phyloP scores from a whole-genome alignment of 2,888 invertebrate genomes.

The Platyscelio sp. region DNA sequence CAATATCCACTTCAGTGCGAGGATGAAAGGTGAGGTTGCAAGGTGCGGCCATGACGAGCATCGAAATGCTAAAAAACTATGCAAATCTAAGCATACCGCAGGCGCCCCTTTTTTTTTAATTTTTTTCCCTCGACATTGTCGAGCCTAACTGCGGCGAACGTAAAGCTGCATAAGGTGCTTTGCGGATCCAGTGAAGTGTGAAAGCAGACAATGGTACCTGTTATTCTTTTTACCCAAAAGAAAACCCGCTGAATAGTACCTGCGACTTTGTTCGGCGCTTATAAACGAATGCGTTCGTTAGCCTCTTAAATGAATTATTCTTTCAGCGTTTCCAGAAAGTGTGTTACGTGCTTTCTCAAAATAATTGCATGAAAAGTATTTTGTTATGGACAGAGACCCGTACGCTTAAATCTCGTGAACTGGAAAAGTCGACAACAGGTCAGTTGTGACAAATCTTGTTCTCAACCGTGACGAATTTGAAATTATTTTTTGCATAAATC shows the following conservation, averaged over 20 bases:
- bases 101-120: slow-evolving; percentile 73
- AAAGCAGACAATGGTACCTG: slow-evolving; percentile 79
- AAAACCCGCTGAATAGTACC: slow-evolving; percentile 76
- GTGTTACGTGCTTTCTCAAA: slow-evolving; percentile 15
- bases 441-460: too few relatives aligned
- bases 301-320: slow-evolving; percentile 58
- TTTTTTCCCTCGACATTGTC: slow-evolving; percentile 76
- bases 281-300: slow-evolving; percentile 81
- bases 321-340: slow-evolving; percentile 51
- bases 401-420: slow-evolving; percentile 10
- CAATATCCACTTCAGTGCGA: slow-evolving; percentile 48
- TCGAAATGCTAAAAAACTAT: slow-evolving; percentile 77
- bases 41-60: slow-evolving; percentile 75
- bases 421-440: slow-evolving; percentile 26
- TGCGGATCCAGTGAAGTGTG: slow-evolving; percentile 71
- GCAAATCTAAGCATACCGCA: slow-evolving; percentile 75
- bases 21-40: slow-evolving; percentile 70
- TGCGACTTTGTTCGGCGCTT: slow-evolving; percentile 77
- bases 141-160: slow-evolving; percentile 68
- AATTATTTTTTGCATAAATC: too few relatives aligned
- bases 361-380: slow-evolving; percentile 11
- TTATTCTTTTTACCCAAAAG: slow-evolving; percentile 71
- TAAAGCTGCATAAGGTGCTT: slow-evolving; percentile 73
- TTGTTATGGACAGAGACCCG: slow-evolving; percentile 7
- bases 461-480: too few relatives aligned